Evolutionary conservation across 2,888 invertebrate species (phyloP).

Genomic region (Gari tellinella): DNA sequence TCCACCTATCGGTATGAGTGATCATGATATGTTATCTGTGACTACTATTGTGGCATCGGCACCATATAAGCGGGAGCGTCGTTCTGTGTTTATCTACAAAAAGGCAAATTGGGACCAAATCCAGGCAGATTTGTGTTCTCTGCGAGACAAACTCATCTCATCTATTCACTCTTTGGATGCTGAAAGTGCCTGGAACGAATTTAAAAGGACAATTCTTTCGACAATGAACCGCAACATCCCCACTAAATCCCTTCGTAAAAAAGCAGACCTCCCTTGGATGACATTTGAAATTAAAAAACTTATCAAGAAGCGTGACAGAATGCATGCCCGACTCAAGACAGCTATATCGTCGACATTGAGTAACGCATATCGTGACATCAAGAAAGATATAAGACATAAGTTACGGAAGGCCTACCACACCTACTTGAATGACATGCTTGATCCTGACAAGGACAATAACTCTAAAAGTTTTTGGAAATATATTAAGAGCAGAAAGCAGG

Average conservation of each 20-base stretch:
- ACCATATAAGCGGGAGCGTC: not conserved
- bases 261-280: no score
- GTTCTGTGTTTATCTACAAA: not conserved
- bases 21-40: not conserved
- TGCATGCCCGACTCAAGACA: not conserved
- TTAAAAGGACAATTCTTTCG: not conserved
- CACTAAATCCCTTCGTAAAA: no score
- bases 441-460: not conserved
- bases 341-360: not conserved
- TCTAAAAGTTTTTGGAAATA: conserved; percentile 11
- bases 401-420: conserved; percentile 1
- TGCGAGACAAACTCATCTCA: not conserved
- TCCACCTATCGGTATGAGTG: no score
- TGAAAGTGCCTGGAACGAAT: not conserved
- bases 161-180: not conserved
- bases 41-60: not conserved
- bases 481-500: conserved; percentile 4
- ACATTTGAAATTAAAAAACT: no score
- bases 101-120: conserved; percentile 5
- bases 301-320: no score
- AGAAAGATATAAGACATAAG: conserved; percentile 1
- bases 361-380: not conserved
- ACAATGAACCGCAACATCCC: not conserved
- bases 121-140: not conserved
- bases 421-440: conserved; percentile 8